Evolutionary conservation across 2,888 invertebrate species (phyloP).

Genomic region (Lithophane socia): DNA sequence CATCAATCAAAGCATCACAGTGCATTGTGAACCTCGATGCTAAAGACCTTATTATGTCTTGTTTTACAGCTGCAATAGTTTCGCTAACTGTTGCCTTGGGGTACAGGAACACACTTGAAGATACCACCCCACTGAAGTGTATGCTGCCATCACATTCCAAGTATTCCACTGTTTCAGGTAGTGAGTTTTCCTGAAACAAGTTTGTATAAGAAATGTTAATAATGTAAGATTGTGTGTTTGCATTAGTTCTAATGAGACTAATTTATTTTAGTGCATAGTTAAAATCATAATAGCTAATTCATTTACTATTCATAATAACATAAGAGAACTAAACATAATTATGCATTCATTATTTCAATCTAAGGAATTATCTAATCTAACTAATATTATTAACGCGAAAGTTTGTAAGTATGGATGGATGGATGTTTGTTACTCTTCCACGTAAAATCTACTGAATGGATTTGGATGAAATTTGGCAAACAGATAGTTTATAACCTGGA

Average conservation of each 20-base stretch:
- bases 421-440: no score
- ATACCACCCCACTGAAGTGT: slow-evolving; percentile 93
- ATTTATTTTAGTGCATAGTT: neutral
- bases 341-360: slow-evolving; percentile 9
- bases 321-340: slow-evolving; percentile 1
- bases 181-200: slow-evolving; percentile 81
- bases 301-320: neutral
- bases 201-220: neutral
- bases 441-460: no score
- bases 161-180: slow-evolving; percentile 88
- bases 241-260: neutral
- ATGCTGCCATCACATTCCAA: slow-evolving; percentile 92
- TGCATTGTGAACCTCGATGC: slow-evolving; percentile 97
- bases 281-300: neutral
- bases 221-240: neutral
- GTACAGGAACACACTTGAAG: slow-evolving; percentile 94
- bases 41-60: slow-evolving; percentile 96
- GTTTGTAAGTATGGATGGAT: no score
- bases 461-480: no score
- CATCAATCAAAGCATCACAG: slow-evolving; percentile 97
- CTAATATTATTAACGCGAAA: no score
- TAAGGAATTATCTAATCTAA: neutral
- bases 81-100: slow-evolving; percentile 94
- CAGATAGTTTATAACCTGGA: no score
- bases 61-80: slow-evolving; percentile 93